These are phyloP conservation scores for Onychomys torridus DNA, from an alignment of 2,797 vertebrate species.

Conservation along the genomic window DNA sequence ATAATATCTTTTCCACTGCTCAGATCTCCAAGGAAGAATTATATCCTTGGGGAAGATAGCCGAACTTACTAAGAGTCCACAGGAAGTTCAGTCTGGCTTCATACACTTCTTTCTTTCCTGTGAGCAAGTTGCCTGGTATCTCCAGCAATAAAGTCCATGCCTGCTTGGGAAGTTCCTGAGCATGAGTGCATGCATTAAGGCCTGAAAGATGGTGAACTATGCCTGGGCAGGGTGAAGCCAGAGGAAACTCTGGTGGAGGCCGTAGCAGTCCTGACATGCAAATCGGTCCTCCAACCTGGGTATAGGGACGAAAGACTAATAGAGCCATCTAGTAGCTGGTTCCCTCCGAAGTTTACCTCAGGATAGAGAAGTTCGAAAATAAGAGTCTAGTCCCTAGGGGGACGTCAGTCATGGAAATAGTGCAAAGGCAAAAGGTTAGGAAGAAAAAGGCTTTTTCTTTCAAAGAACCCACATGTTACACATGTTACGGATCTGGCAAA, in stretches of 20 bases:
- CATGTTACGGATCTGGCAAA: not conserved
- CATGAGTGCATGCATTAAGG: too few relatives aligned
- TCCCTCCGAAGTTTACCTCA: too few relatives aligned
- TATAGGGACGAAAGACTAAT: too few relatives aligned
- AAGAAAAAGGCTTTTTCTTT: not conserved
- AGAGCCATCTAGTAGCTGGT: too few relatives aligned
- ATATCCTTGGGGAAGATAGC: not conserved
- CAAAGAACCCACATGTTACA: not conserved
- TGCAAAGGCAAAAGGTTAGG: not conserved
- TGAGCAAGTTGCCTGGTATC: not conserved
- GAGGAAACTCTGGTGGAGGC: too few relatives aligned
- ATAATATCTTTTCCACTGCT: constrained; percentile 2
- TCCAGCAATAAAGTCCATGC: not conserved
- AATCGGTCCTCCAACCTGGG: too few relatives aligned
- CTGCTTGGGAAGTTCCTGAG: not conserved
- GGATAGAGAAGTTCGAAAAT: constrained; percentile 16
- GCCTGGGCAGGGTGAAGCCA: too few relatives aligned
- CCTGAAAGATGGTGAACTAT: too few relatives aligned
- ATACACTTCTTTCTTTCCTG: not conserved
- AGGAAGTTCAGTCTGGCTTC: not conserved
- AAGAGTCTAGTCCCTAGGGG: not conserved
- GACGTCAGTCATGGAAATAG: not conserved
- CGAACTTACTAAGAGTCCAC: not conserved
- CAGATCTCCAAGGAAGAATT: not conserved
- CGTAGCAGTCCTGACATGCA: too few relatives aligned